Conservation (phyloP, 2,888 invertebrate species). For the Mystacides longicornis region DNA sequence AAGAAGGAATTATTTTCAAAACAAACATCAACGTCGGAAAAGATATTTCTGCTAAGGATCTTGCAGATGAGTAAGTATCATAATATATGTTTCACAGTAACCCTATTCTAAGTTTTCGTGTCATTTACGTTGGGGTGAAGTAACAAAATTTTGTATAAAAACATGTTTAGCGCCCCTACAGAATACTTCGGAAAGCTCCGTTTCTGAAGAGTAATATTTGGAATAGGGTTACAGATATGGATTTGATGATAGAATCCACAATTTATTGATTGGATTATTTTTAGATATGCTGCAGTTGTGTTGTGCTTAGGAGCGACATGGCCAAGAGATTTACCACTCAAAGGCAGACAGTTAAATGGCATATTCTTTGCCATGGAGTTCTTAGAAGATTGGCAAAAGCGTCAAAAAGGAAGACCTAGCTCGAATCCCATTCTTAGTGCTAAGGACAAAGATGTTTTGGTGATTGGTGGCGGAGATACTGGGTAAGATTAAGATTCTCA, state of each 20-base stretch:
- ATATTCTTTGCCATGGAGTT: slow-evolving; percentile 98
- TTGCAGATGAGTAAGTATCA: slow-evolving; percentile 51
- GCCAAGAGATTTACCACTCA: slow-evolving; percentile 84
- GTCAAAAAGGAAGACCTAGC: slow-evolving; percentile 66
- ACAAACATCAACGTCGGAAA: slow-evolving; percentile 87
- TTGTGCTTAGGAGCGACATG: slow-evolving; percentile 93
- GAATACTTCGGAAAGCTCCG: too few relatives aligned
- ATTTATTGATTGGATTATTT: background rate
- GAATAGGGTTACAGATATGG: too few relatives aligned
- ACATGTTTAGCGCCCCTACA: too few relatives aligned
- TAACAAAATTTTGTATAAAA: too few relatives aligned
- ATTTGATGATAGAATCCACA: too few relatives aligned
- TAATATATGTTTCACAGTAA: background rate
- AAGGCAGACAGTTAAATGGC: slow-evolving; percentile 82
- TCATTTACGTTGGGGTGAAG: too few relatives aligned
- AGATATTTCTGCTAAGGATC: slow-evolving; percentile 71
- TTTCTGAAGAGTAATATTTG: too few relatives aligned
- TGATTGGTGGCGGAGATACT: slow-evolving; percentile 84
- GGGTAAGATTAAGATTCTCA: slow-evolving; percentile 42
- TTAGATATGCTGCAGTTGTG: slow-evolving; percentile 76
- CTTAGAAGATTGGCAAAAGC: slow-evolving; percentile 94
- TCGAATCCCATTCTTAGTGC: slow-evolving; percentile 60
- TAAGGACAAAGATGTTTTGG: slow-evolving; percentile 88
- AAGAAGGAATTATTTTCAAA: slow-evolving; percentile 86
- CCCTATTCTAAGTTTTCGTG: too few relatives aligned